Percentiles rank a stretch among this genome's conserved stretches.
phyloP scores from a whole-genome alignment of 2,888 invertebrate genomes.

The Ditula angustiorana region DNA sequence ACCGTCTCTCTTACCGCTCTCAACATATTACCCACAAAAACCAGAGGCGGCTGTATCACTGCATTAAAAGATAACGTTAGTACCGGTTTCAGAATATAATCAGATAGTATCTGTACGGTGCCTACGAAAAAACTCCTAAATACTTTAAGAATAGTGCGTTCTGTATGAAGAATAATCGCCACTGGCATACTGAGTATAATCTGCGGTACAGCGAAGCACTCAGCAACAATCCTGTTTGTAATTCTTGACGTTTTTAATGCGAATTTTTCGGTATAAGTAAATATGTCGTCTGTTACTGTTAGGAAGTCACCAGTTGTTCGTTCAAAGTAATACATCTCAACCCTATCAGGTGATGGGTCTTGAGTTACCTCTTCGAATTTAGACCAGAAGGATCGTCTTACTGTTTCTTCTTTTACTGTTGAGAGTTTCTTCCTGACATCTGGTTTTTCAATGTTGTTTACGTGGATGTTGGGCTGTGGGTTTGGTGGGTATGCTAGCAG shows the following conservation, averaged over 20 bases:
- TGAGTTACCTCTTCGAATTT: constrained; percentile 14
- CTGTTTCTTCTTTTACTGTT: background rate
- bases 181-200: constrained; percentile 13
- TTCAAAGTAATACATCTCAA: constrained; percentile 30
- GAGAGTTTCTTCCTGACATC: background rate
- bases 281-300: constrained; percentile 7
- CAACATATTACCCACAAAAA: constrained; percentile 18
- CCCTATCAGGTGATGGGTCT: constrained; percentile 16
- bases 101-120: constrained; percentile 29
- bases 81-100: constrained; percentile 18
- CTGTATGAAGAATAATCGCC: constrained; percentile 3
- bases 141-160: constrained; percentile 14
- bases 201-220: constrained; percentile 17
- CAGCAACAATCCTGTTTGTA: constrained; percentile 15
- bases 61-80: constrained; percentile 22
- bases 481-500: constrained; percentile 20
- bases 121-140: constrained; percentile 5
- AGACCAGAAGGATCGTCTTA: background rate
- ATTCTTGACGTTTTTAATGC: constrained; percentile 9
- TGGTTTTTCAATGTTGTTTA: background rate
- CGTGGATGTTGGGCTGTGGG: background rate
- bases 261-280: constrained; percentile 20
- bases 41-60: constrained; percentile 25
- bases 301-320: constrained; percentile 10
- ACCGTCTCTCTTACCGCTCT: constrained; percentile 11